These are phyloP conservation scores for Sander vitreus DNA, from an alignment of 2,113 vertebrate species.

Conservation along the genomic window DNA sequence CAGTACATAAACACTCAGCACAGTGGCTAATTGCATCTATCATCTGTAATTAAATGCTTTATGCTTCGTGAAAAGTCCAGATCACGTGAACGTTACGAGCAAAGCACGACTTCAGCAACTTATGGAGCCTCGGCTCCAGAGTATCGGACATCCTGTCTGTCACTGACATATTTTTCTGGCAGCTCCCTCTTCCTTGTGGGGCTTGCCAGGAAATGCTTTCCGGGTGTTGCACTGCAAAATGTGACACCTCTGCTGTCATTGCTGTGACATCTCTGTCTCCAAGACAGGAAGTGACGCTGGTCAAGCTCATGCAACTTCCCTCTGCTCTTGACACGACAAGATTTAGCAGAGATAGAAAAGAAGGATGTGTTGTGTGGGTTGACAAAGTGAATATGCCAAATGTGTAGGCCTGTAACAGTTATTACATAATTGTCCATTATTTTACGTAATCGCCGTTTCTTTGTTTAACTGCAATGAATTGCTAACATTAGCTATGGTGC, in stretches of 20 bases:
- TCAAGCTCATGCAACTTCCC: conserved; percentile 31
- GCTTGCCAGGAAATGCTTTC: conserved; percentile 45
- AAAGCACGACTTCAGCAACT: not conserved
- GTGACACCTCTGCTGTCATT: conserved; percentile 51
- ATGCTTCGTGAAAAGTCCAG: not conserved
- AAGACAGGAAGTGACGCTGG: conserved; percentile 58
- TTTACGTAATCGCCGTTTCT: too few species aligned
- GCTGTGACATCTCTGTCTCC: conserved; percentile 26
- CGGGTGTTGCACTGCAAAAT: conserved; percentile 9
- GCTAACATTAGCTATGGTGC: too few species aligned
- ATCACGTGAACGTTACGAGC: not conserved
- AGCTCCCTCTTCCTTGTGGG: conserved; percentile 26
- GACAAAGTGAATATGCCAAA: not conserved
- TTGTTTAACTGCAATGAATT: too few species aligned
- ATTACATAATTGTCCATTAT: too few species aligned
- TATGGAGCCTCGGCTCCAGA: not conserved
- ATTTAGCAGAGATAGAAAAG: not conserved
- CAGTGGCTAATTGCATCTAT: not conserved
- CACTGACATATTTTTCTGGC: conserved; percentile 36
- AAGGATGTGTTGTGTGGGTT: not conserved
- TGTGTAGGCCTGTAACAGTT: too few species aligned
- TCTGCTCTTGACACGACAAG: conserved; percentile 20
- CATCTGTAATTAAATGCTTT: not conserved
- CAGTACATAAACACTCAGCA: not conserved
- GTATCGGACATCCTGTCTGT: conserved; percentile 1